phyloP scores from a whole-genome alignment of 1,140 invertebrate genomes.

The Andrena cerasifolii region DNA sequence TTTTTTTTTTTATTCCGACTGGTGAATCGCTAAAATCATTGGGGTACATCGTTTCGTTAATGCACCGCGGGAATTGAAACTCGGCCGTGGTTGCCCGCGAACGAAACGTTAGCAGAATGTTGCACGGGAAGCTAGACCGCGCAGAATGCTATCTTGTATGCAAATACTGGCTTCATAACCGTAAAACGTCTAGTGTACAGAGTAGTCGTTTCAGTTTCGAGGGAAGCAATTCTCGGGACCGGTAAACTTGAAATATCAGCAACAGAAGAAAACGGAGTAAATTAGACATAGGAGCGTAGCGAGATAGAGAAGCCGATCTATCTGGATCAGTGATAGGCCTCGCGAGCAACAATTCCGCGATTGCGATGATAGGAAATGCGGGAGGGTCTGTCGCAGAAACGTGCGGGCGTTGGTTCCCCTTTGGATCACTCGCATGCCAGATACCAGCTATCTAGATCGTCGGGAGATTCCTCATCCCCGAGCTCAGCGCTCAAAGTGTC shows the following conservation, averaged over 20 bases:
- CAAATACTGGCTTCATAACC: constrained; percentile 29
- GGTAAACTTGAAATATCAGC: neutral
- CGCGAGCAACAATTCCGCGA: too few species aligned
- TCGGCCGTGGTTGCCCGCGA: constrained; percentile 7
- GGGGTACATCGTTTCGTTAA: constrained; percentile 15
- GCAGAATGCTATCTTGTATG: neutral
- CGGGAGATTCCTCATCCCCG: too few species aligned
- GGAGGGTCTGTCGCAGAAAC: too few species aligned
- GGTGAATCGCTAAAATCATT: constrained; percentile 2
- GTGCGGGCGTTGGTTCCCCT: too few species aligned
- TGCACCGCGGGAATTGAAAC: constrained; percentile 30
- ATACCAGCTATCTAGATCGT: too few species aligned
- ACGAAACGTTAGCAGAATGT: constrained; percentile 38
- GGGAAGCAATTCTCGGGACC: neutral
- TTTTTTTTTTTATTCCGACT: neutral
- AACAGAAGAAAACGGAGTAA: too few species aligned
- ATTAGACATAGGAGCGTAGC: too few species aligned
- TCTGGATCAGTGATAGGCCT: too few species aligned
- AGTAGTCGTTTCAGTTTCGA: neutral
- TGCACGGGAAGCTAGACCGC: neutral
- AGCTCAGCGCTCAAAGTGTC: too few species aligned
- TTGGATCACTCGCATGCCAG: too few species aligned
- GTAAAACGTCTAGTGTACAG: constrained; percentile 17
- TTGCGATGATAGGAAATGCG: too few species aligned
- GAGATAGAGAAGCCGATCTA: too few species aligned